A percentile compares a stretch with the other conserved stretches of the same genome.
phyloP scores from a whole-genome alignment of 2,888 invertebrate genomes.

The Siphlonurus alternatus region DNA sequence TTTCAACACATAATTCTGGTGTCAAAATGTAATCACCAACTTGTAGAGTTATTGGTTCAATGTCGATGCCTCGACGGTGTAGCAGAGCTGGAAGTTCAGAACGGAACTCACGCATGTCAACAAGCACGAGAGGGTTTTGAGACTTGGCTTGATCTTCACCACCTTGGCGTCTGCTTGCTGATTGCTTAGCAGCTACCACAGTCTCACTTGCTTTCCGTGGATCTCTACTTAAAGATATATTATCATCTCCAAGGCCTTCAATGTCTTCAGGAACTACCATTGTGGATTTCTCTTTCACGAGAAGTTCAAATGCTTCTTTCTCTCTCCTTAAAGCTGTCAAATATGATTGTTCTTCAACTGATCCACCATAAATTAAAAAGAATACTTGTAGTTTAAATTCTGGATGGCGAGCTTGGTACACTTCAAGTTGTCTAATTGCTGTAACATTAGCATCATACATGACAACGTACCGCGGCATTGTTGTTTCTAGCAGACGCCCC shows the following conservation, averaged over 20 bases:
- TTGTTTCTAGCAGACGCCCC: slow-evolving; percentile 17
- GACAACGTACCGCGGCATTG: slow-evolving; percentile 62
- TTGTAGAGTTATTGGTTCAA: slow-evolving; percentile 78
- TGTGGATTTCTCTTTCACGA: slow-evolving; percentile 79
- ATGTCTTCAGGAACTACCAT: slow-evolving; percentile 80
- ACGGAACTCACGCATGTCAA: slow-evolving; percentile 96
- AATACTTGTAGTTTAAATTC: slow-evolving; percentile 52
- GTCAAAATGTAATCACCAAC: slow-evolving; percentile 96
- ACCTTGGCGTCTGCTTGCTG: slow-evolving; percentile 45
- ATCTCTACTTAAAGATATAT: slow-evolving; percentile 27
- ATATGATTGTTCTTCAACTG: slow-evolving; percentile 95
- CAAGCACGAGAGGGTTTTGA: slow-evolving; percentile 44
- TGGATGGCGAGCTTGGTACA: slow-evolving; percentile 38
- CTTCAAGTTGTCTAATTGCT: slow-evolving; percentile 78
- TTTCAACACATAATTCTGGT: slow-evolving; percentile 90
- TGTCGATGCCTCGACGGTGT: slow-evolving; percentile 81
- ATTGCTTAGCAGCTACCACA: slow-evolving; percentile 14
- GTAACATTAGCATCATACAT: slow-evolving; percentile 81
- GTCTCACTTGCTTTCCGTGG: slow-evolving; percentile 23
- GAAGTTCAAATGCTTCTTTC: slow-evolving; percentile 82
- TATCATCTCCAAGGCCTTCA: slow-evolving; percentile 63
- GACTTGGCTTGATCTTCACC: slow-evolving; percentile 29
- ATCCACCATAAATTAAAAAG: slow-evolving; percentile 77
- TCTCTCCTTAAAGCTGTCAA: slow-evolving; percentile 77
- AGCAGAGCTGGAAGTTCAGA: slow-evolving; percentile 89